Conservation (phyloP, 2,888 invertebrate genomes). For the Drosophila formosana region DNA sequence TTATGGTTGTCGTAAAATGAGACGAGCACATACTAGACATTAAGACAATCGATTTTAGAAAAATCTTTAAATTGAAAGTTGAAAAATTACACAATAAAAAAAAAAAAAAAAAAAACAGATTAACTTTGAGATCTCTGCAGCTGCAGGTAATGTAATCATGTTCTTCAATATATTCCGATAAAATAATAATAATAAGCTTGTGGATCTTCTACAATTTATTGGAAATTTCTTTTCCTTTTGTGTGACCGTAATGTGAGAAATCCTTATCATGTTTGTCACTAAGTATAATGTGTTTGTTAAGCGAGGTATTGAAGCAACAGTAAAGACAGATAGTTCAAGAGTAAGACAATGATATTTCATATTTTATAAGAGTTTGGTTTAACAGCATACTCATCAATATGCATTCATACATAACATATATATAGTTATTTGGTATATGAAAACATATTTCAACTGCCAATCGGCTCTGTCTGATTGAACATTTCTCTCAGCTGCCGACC, state of each 20-base stretch:
- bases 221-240: too few species aligned
- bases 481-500: not conserved
- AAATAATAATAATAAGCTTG: too few species aligned
- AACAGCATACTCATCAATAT: conserved; percentile 13
- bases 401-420: not conserved
- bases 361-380: conserved; percentile 48
- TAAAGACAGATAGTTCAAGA: too few species aligned
- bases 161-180: too few species aligned
- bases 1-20: not conserved
- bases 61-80: too few species aligned
- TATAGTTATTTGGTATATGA: not conserved
- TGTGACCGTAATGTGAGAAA: too few species aligned
- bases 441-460: conserved; percentile 43
- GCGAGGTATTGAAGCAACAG: not conserved
- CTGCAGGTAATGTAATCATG: too few species aligned
- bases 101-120: too few species aligned
- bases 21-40: not conserved
- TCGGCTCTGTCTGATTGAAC: conserved; percentile 2
- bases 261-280: not conserved
- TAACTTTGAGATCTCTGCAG: too few species aligned
- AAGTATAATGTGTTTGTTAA: not conserved
- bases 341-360: not conserved
- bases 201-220: too few species aligned
- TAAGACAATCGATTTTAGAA: not conserved
- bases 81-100: too few species aligned